A percentile compares a stretch with the other conserved stretches of the same genome.
phyloP scores from a whole-genome alignment of 2,797 vertebrate genomes.

The Argentina silus region DNA sequence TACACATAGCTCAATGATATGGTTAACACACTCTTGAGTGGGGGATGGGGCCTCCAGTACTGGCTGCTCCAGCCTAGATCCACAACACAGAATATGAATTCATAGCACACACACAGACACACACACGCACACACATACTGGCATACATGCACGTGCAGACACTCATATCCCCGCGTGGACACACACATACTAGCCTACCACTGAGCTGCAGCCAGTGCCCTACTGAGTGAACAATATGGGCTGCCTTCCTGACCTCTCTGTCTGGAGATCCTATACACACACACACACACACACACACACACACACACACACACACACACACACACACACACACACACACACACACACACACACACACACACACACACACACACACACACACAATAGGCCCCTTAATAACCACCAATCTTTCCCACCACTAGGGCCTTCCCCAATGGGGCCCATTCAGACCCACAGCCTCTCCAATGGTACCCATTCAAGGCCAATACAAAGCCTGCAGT shows the following conservation, averaged over 20 bases:
- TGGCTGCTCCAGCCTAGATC: conserved; percentile 1
- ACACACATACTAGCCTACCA: conserved; percentile 58
- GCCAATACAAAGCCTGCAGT: conserved; percentile 78
- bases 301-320: conserved; percentile 17
- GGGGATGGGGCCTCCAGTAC: conserved; percentile 18
- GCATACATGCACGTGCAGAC: conserved; percentile 36
- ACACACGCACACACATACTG: neutral
- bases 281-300: conserved; percentile 14
- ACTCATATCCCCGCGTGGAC: conserved; percentile 26
- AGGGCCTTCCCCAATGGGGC: conserved; percentile 76
- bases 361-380: conserved; percentile 16
- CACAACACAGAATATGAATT: conserved; percentile 25
- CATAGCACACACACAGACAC: conserved; percentile 1
- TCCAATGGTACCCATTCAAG: conserved; percentile 78
- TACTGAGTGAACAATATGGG: conserved; percentile 74
- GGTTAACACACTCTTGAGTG: conserved; percentile 28
- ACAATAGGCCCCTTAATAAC: conserved; percentile 83
- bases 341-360: conserved; percentile 33
- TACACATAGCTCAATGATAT: conserved; percentile 14
- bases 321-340: neutral
- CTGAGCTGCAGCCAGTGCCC: conserved; percentile 73
- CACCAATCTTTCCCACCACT: conserved; percentile 76
- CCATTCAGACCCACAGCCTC: conserved; percentile 75
- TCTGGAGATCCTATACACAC: conserved; percentile 74
- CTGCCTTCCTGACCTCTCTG: conserved; percentile 80